Percentiles rank a stretch among this genome's conserved stretches.
These are phyloP conservation scores for Drosophila sproati DNA, from an alignment of 1,140 invertebrate genomes.

Conservation along the genomic window DNA sequence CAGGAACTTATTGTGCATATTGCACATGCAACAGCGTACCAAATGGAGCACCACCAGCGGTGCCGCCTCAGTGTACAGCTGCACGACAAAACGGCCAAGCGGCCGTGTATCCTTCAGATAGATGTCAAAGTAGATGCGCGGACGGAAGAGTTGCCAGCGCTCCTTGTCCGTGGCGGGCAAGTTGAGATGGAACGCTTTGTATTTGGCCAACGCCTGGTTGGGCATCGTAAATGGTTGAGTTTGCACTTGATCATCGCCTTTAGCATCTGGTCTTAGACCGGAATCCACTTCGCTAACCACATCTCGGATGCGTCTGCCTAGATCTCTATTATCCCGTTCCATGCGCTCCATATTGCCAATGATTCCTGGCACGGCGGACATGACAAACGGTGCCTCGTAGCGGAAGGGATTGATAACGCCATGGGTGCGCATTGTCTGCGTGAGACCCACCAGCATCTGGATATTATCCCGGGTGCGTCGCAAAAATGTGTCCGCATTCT, in stretches of 20 bases:
- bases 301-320: conserved; percentile 52
- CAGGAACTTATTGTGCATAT: conserved; percentile 49
- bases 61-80: conserved; percentile 76
- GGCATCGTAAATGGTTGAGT: conserved; percentile 32
- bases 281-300: conserved; percentile 48
- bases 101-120: conserved; percentile 56
- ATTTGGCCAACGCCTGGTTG: conserved; percentile 52
- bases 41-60: conserved; percentile 72
- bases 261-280: conserved; percentile 7
- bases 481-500: conserved; percentile 59
- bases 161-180: conserved; percentile 41
- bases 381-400: conserved; percentile 15
- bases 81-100: conserved; percentile 61
- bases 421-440: conserved; percentile 54
- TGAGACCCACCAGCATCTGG: conserved; percentile 50
- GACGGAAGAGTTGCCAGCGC: conserved; percentile 62
- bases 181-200: conserved; percentile 46
- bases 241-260: neutral
- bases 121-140: conserved; percentile 65
- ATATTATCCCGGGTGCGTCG: conserved; percentile 60
- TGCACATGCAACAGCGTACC: conserved; percentile 60
- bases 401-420: conserved; percentile 62
- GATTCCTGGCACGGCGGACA: conserved; percentile 37
- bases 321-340: conserved; percentile 44
- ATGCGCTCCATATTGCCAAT: conserved; percentile 40